These are phyloP conservation scores for Megalopta genalis DNA, from an alignment of 1,140 invertebrate species.

Conservation along the genomic window DNA sequence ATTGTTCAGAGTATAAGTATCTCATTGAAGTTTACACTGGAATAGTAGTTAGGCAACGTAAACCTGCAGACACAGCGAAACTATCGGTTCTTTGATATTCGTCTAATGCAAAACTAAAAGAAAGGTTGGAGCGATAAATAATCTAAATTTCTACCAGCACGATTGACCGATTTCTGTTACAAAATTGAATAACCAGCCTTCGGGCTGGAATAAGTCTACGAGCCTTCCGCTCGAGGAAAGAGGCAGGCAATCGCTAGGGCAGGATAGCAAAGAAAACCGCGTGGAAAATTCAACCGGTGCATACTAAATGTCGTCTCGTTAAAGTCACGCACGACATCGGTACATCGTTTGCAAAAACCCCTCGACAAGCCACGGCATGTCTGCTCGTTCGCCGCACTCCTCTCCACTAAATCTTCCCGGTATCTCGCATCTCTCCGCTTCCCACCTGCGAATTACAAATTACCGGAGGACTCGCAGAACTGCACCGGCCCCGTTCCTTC, in stretches of 20 bases:
- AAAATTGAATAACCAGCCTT: too few species aligned
- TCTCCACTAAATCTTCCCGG: slow-evolving; percentile 72
- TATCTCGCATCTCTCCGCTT: slow-evolving; percentile 75
- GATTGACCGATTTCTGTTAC: too few species aligned
- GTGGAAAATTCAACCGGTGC: slow-evolving; percentile 37
- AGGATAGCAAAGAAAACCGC: background rate
- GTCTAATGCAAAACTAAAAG: too few species aligned
- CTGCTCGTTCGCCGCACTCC: slow-evolving; percentile 53
- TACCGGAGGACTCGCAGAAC: slow-evolving; percentile 70
- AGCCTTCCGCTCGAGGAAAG: too few species aligned
- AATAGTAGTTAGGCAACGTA: too few species aligned
- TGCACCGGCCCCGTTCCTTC: slow-evolving; percentile 61
- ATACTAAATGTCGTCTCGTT: slow-evolving; percentile 61
- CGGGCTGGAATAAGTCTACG: too few species aligned
- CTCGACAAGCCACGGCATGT: slow-evolving; percentile 58
- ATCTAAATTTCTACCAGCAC: too few species aligned
- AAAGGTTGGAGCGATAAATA: too few species aligned
- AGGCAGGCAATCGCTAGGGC: background rate
- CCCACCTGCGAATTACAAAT: slow-evolving; percentile 77
- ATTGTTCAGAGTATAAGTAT: too few species aligned
- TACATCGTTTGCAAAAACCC: slow-evolving; percentile 59
- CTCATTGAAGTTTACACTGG: too few species aligned
- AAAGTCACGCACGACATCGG: slow-evolving; percentile 61
- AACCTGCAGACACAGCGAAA: too few species aligned
- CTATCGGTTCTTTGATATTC: too few species aligned